Base-by-base conservation (phyloP, 2,888 invertebrate species). In the Scaptomyza tumidula region DNA sequence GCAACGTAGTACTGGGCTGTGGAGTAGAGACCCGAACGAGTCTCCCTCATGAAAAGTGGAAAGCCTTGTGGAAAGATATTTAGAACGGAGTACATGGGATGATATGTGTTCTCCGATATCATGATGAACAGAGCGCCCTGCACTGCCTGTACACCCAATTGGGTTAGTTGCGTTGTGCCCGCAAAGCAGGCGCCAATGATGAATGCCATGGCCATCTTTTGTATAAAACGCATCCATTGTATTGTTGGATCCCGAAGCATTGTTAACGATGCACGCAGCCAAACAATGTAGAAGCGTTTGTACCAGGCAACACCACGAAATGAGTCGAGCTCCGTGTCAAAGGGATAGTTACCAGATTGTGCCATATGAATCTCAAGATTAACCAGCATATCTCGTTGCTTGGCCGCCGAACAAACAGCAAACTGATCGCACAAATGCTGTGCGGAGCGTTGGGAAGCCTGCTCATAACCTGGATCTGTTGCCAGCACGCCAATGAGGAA, bases 41-140 rank as follows among this genome's bases (percentile, higher is more conserved):
- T 94, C 90, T 98, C 98, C 65, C 98, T 93, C 41, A 96, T 92
- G 86, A 98, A 95, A 46, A 98, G 92, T 0, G 98, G 97, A 71
- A 97, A 94, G 89, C 94, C 94, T 80, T 95, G 94, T 0, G 97
- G 97, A 89, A 98, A 97, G 84, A 96, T 94, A 77, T 96, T 95
- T 43, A 98, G 93, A 0, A 97, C 96, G 0, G 97, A 96, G 91
- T 98, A 98, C 96, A 98, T 96, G 0, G 97, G 97, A 58, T 95
- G 95, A 92, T 98, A 98, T 0, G 97, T 97, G 89, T 97, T 97
- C 93, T 98, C 98, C 0, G 97, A 95, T 45, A 97, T 96, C 91
- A 98, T 94, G 77, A 97, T 95, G 91, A 98, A 98, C 6, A 98
- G 92, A 0, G 96, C 96, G 5, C 98, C 98, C 90, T 75, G 97